Conservation (phyloP, 37 sponge, comb jelly and placozoan genomes). For the Bolinopsis microptera region DNA sequence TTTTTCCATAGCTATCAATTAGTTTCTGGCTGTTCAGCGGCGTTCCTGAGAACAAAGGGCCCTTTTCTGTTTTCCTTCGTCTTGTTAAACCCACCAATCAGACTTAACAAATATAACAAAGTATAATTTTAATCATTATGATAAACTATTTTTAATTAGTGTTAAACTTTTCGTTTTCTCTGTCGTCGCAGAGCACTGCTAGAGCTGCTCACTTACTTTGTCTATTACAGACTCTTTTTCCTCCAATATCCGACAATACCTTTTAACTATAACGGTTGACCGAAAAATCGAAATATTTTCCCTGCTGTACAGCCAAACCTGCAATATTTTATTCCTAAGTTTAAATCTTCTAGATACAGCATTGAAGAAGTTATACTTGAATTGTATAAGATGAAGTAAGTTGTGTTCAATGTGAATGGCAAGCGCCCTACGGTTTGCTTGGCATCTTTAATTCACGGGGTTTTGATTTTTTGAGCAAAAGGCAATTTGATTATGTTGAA, state of each 20-base stretch:
- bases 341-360: neutral
- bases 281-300: neutral
- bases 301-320: too few species aligned
- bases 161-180: neutral
- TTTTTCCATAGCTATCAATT: neutral
- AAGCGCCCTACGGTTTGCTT: neutral
- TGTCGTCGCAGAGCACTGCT: neutral
- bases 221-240: neutral
- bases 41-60: neutral
- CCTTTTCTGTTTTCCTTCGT: neutral
- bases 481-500: too few species aligned
- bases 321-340: neutral
- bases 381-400: neutral
- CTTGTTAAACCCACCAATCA: neutral
- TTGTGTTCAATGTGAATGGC: neutral
- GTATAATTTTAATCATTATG: neutral
- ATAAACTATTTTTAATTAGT: neutral
- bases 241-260: neutral
- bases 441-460: neutral
- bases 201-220: neutral
- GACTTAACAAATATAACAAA: neutral
- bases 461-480: neutral
- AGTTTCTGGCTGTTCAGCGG: neutral
- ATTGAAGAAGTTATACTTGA: neutral
- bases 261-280: neutral